phyloP scores from a whole-genome alignment of 2,888 invertebrate species.

The Chydorus sphaericus region DNA sequence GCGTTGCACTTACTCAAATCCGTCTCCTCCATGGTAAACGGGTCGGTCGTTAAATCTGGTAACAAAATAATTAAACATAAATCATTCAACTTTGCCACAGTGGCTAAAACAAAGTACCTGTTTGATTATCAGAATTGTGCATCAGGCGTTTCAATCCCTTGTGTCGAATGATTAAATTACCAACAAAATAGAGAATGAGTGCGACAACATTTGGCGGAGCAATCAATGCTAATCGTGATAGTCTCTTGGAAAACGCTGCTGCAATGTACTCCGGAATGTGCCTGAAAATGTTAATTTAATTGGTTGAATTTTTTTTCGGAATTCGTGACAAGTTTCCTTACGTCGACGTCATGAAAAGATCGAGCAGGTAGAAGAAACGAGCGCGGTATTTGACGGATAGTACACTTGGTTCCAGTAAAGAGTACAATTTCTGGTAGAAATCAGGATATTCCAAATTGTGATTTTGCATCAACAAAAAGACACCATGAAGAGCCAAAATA shows the following conservation, averaged over 20 bases:
- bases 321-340: conserved; percentile 33
- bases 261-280: conserved; percentile 81
- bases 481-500: conserved; percentile 77
- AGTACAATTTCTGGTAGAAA: conserved; percentile 87
- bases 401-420: conserved; percentile 78
- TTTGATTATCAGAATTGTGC: conserved; percentile 20
- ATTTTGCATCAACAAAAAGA: conserved; percentile 73
- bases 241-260: conserved; percentile 81
- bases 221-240: conserved; percentile 65
- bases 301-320: neutral
- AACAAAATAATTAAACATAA: neutral
- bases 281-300: conserved; percentile 31
- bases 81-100: neutral
- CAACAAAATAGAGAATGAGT: conserved; percentile 63
- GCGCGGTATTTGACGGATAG: conserved; percentile 81
- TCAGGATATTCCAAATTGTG: conserved; percentile 92
- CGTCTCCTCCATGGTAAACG: conserved; percentile 66
- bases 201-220: conserved; percentile 67
- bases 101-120: neutral
- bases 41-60: conserved; percentile 43
- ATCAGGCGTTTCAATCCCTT: conserved; percentile 45
- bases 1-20: conserved; percentile 67
- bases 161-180: conserved; percentile 72
- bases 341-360: conserved; percentile 84
- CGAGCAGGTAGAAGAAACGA: conserved; percentile 71